Base-by-base conservation (phyloP, 2,113 vertebrate species). In the Megaceryle torquata region DNA sequence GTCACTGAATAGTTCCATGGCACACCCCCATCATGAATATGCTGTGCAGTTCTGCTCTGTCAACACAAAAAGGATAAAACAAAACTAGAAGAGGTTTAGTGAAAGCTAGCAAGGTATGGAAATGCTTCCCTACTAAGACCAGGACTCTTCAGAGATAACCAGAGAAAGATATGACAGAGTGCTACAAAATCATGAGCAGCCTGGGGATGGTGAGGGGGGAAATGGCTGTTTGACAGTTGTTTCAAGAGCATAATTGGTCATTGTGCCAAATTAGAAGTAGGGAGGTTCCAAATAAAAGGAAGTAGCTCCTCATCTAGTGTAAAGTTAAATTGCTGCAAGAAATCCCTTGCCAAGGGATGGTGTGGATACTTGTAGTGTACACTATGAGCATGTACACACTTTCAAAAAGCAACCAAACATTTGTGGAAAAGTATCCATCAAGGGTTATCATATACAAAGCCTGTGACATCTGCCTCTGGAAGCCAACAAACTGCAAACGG, bases 401-500 rank as follows among this genome's bases (percentile, higher is more conserved):
- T 37, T 76, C 4, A 28, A 31, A 91, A 91, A 92, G 19, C 44
- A 76, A 35, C 11, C 15, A n/a, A 50, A 41, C 22, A 51, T 29
- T 71, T 0, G 0, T 11, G 13, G 48, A 72, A 53, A 14, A 25
- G 15, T 37, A 20, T 44, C 39, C 21, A 10, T 37, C 6, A 15
- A 41, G 61, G 7, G 11, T 53, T 48, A 44, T 21, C n/a, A 15
- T 17, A 24, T 13, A 64, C 35, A 79, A 82, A 87, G 19, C 20
- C 24, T 54, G 37, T 14, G 35, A 54, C 20, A 63, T 28, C 21
- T 91, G 39, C 31, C 7, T 61, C 24, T 80, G 59, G 22, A 82
- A 82, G 50, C 6, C 24, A 70, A 41, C 8, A 79, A 76, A 33
- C 21, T 41, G 21, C 28, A 77, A 61, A 81, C 20, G 77, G 11